Base-by-base conservation (phyloP, 2,113 vertebrate species). In the Beaufortia kweichowensis region DNA sequence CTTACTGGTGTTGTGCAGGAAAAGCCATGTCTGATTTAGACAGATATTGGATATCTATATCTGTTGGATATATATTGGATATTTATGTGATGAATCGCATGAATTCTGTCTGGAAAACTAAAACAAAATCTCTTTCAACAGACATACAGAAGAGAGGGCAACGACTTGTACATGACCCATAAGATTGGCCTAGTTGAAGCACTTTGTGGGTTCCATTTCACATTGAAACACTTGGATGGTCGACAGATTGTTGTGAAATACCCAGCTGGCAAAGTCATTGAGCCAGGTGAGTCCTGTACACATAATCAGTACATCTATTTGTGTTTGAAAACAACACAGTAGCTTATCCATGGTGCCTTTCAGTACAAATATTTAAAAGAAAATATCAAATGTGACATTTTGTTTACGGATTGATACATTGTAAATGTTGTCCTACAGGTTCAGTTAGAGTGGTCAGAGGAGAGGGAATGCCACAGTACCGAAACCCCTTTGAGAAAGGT, bases 401-500 rank as follows among this genome's bases (percentile, higher is more conserved):
- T 15, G 19, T 21, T 39, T 39, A 1, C 23, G 17, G 24, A 17
- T 71, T 7, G 28, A 50, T 11, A 9, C 24, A 8, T 28, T 55
- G 24, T 12, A 24, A 1, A 24, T 72, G 19, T 64, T 11, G 15
- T 19, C 57, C 21, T 81, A 1, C 86, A 99, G 97, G 96, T 26
- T 97, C 92, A 81, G 87, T 96, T 82, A 94, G 95, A 29, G 93
- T 98, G 71, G 96, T 98, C 81, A 89, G 94, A 84, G 96, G 94
- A 57, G 97, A 99, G 87, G 97, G 97, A 75, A 99, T 99, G 97
- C 97, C 97, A 31, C 95, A 98, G 76, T 99, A 98, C 81, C 95
- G 96, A 77, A 99, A 99, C 89, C 97, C 97, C 9, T 99, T 99
- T 87, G 96, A 98, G 87, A 99, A 99, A 65, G 96, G 97, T 59